Evolutionary conservation across 2,113 vertebrate species (phyloP).

Genomic region (Prunella fulvescens): DNA sequence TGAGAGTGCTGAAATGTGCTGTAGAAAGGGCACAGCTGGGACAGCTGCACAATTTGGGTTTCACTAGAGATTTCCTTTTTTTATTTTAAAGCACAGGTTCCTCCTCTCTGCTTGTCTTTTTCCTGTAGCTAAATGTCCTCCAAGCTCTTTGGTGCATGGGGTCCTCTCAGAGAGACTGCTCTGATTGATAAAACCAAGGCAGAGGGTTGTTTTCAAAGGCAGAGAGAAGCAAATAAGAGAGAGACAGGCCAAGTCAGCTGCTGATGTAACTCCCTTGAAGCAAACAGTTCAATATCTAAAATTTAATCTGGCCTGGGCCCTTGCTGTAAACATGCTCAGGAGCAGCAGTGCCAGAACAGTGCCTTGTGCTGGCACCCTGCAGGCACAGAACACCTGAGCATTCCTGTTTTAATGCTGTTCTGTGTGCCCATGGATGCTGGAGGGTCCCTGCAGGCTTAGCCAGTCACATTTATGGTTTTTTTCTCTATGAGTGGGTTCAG

Average conservation of each 20-base stretch:
- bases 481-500: neutral
- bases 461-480: neutral
- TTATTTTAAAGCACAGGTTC: neutral
- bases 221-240: neutral
- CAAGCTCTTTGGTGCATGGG: neutral
- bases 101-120: neutral
- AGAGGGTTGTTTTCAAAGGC: neutral
- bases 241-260: neutral
- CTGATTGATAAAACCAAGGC: neutral
- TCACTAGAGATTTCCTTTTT: slow-evolving; percentile 6
- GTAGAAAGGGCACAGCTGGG: neutral
- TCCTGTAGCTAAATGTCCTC: neutral
- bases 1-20: neutral
- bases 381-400: neutral
- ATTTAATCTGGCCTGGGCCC: neutral
- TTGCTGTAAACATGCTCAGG: neutral
- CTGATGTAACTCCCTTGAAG: neutral
- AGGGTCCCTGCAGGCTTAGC: neutral
- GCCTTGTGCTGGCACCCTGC: neutral
- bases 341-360: neutral
- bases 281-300: slow-evolving; percentile 12
- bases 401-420: neutral
- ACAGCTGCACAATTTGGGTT: slow-evolving; percentile 26
- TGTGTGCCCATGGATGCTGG: neutral
- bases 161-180: neutral